Percentiles rank a stretch among this genome's conserved stretches.
Conservation (phyloP, 2,797 vertebrate genomes). For the Petrocephalus schoutedeni region DNA sequence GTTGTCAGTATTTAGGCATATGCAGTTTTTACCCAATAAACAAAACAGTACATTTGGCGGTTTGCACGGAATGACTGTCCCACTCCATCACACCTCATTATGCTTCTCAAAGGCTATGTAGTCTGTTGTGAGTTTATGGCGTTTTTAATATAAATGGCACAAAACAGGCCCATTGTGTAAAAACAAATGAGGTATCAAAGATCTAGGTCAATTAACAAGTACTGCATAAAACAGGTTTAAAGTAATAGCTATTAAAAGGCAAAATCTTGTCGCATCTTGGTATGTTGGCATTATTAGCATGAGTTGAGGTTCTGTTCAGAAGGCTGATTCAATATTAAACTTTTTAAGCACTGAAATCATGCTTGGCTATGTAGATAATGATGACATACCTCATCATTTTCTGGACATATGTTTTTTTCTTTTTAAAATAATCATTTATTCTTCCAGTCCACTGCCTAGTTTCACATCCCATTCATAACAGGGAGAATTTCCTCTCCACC, state of each 20-base stretch:
- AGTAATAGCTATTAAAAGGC: not conserved
- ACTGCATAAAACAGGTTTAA: not conserved
- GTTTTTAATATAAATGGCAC: not conserved
- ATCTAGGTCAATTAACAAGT: not conserved
- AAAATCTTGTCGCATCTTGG: not conserved
- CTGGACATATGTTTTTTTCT: not conserved
- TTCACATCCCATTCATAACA: not conserved
- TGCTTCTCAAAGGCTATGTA: not conserved
- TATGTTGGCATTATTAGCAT: not conserved
- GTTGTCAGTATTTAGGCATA: not conserved
- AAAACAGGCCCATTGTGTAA: not conserved
- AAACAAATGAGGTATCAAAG: not conserved
- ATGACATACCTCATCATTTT: not conserved
- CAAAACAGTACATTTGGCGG: not conserved
- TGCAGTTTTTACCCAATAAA: not conserved
- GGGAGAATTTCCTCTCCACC: constrained; percentile 5
- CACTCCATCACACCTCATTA: not conserved
- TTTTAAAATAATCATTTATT: not conserved
- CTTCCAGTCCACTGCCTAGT: not conserved
- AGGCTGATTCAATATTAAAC: not conserved
- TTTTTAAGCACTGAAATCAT: not conserved
- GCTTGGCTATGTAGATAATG: not conserved
- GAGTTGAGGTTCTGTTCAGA: not conserved
- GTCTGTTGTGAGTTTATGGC: not conserved
- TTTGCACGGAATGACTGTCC: not conserved